Conservation (phyloP, 1,140 invertebrate genomes). For the Drosophila littoralis region DNA sequence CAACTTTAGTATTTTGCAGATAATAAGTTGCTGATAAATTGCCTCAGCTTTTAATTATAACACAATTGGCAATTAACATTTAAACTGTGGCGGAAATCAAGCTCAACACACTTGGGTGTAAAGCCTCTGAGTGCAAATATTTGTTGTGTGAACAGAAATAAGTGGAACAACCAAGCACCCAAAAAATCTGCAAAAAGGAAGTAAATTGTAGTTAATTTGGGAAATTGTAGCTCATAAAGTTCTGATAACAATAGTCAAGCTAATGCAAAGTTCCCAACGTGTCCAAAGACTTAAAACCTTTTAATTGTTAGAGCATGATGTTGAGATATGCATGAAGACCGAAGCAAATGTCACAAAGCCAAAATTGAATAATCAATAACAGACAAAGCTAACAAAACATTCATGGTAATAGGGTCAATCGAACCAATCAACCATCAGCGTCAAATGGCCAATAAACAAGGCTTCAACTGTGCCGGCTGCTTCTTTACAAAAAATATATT, state of each 20-base stretch:
- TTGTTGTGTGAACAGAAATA: slow-evolving; percentile 3
- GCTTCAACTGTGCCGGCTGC: slow-evolving; percentile 32
- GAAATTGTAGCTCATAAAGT: slow-evolving; percentile 12
- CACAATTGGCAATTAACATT: slow-evolving; percentile 78
- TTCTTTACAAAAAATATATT: slow-evolving; percentile 26
- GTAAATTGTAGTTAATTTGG: slow-evolving; percentile 36
- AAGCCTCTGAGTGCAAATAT: slow-evolving; percentile 36
- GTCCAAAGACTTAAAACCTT: neutral
- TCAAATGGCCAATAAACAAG: slow-evolving; percentile 50
- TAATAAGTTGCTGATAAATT: slow-evolving; percentile 49
- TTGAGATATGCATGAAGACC: slow-evolving; percentile 31
- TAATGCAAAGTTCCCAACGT: neutral
- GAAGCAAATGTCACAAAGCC: slow-evolving; percentile 71
- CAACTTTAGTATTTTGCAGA: slow-evolving; percentile 25
- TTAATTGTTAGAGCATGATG: slow-evolving; percentile 2
- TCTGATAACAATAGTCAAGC: slow-evolving; percentile 16
- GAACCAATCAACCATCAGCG: slow-evolving; percentile 38
- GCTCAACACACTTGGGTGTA: slow-evolving; percentile 10
- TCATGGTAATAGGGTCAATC: slow-evolving; percentile 69
- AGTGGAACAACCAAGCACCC: too few species aligned
- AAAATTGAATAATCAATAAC: slow-evolving; percentile 69
- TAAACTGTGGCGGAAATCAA: slow-evolving; percentile 59
- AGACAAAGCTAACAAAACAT: slow-evolving; percentile 42
- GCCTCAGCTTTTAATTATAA: slow-evolving; percentile 55
- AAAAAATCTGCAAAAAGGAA: slow-evolving; percentile 40